phyloP scores from a whole-genome alignment of 2,113 vertebrate species.

The Emydocephalus ijimae region DNA sequence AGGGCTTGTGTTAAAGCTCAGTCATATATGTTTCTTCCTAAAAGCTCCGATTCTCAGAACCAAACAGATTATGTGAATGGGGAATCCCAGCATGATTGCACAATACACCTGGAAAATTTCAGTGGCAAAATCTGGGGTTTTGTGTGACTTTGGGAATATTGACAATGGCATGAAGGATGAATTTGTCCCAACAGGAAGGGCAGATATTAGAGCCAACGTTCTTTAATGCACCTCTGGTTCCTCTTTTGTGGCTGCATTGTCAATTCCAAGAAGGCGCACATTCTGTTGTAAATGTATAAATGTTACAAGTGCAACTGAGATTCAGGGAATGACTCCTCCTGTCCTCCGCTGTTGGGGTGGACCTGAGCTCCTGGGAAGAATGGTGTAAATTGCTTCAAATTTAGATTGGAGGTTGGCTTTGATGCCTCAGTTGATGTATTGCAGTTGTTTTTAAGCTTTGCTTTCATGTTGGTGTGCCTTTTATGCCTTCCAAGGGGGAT shows the following conservation, averaged over 20 bases:
- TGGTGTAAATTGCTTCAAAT: not conserved
- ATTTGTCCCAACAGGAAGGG: not conserved
- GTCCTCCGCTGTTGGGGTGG: not conserved
- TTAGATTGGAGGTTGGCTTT: not conserved
- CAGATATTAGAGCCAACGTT: not conserved
- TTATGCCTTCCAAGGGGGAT: not conserved
- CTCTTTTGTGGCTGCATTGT: too few relatives aligned
- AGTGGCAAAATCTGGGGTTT: not conserved
- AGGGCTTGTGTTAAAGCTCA: not conserved
- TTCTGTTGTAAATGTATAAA: not conserved
- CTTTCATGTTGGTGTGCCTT: not conserved
- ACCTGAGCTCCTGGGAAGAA: not conserved
- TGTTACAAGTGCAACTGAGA: not conserved
- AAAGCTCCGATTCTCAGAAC: not conserved
- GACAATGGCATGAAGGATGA: not conserved
- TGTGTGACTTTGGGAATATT: not conserved
- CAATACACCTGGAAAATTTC: not conserved
- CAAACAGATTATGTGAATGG: not conserved
- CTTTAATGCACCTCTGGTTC: not conserved
- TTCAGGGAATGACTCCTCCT: not conserved
- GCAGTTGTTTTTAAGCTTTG: not conserved
- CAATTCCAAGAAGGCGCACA: not conserved
- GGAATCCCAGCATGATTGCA: not conserved
- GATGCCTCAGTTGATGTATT: not conserved
- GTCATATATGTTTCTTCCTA: too few relatives aligned